Evolutionary conservation across 2,113 vertebrate genomes (phyloP), one percentile per base, ranked within the genome.

Genomic region (Periophthalmodon schlosseri): DNA sequence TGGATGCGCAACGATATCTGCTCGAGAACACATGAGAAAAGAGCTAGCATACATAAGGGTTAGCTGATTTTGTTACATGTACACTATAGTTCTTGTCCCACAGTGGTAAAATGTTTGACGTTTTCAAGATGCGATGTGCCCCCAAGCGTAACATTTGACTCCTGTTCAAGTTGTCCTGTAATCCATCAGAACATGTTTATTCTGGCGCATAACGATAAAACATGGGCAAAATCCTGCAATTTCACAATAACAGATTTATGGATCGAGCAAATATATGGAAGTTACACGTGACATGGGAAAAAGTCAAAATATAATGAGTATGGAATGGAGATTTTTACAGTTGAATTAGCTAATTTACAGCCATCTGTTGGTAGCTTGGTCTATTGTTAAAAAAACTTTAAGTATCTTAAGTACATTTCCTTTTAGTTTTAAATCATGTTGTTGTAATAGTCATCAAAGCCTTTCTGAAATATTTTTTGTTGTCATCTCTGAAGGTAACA

Each of bases 1-100:
- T 61, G 80, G 68, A 84, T 69, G 74, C 71, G 63, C 58, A 44
- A 60, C 15, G 78, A 80, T 60, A 74, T 74, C 34, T 68, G n/a
- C 58, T 72, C 56, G 14, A 33, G 50, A 52, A 76, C 73, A 69
- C 20, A 49, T 3, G 61, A 67, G 56, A 50, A 50, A 69, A 70
- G 56, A n/a, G 9, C 5, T 46, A 23, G 67, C 57, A 64, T 24
- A 47, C 56, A 60, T 74, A 64, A 79, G 80, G 50, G 47, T 47
- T 49, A 72, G 33, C 68, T 36, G 57, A 67, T 15, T 36, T 24
- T 44, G 34, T 20, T 57, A 14, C 58, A 46, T 34, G 44, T 8
- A 36, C 28, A 13, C 46, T 52, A 71, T 60, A 67, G 13, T 61
- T 33, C 24, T 28, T 14, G 20, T 70, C 68, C 65, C 20, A 13